Evolutionary conservation across 2,888 invertebrate genomes (phyloP), one percentile per base, ranked within the genome.

Genomic region (Autographa gamma): DNA sequence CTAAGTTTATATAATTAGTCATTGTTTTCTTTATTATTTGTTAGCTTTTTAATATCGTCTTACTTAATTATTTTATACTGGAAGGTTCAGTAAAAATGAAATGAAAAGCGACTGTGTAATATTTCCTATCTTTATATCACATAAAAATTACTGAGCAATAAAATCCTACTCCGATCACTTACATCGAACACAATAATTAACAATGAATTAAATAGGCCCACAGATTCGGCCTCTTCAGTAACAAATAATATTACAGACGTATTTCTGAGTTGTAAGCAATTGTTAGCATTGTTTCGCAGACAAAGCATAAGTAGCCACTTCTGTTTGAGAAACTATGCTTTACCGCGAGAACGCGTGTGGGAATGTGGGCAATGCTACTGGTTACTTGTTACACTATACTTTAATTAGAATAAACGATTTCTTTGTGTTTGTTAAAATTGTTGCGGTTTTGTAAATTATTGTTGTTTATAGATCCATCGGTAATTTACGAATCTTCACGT

Each of bases 241-340:
- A 84, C 83, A 86, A 91, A 90, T 89, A 80, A 85, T 81, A 79
- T 69, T 83, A 85, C 82, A 90, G 90, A 91, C 85, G 87, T 88
- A 88, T 89, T 89, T 85, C 85, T 83, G 86, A 88, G 91, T 91
- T 92, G 64, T 71, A 78, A 83, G 83, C 88, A 84, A 89, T 92
- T 91, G 91, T 91, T 79, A 77, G 77, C 78, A 92, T 94, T 95
- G 94, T 95, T 90, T 86, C 73, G 80, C 68, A 88, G 79, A 94
- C 90, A 93, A 94, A 89, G 89, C 87, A 69, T 85, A 85, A 92
- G 89, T 88, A 87, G 86, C 87, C 89, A 89, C 91, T 91, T 77
- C 81, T 83, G 88, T 91, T 92, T 94, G 94, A 94, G 95, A 95
- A 95, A 95, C 87, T 90, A 91, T 92, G 89, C 89, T 91, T 77